phyloP scores from a whole-genome alignment of 2,113 vertebrate species.

The Chaetops frenatus region DNA sequence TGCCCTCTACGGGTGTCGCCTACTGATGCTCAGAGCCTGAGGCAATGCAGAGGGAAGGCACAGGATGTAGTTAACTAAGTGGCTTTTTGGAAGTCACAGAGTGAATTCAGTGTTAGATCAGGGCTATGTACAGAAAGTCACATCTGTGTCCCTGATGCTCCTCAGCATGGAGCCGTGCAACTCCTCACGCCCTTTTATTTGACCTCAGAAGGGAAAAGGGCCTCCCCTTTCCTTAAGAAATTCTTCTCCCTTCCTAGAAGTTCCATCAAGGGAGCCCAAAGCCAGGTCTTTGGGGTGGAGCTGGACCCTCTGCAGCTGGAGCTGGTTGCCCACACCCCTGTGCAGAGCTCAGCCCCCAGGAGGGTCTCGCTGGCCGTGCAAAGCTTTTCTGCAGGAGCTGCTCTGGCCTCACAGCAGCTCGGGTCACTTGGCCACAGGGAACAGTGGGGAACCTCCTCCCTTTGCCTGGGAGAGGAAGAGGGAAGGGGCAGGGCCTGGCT shows the following conservation, averaged over 20 bases:
- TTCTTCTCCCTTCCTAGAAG: background rate
- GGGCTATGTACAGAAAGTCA: background rate
- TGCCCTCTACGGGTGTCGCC: background rate
- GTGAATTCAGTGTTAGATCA: background rate
- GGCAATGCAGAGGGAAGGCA: background rate
- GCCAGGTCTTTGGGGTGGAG: background rate
- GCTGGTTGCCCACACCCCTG: background rate
- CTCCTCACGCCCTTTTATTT: background rate
- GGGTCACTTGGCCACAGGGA: background rate
- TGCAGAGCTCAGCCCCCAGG: background rate
- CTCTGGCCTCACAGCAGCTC: background rate
- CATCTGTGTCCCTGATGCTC: slow-evolving; percentile 5
- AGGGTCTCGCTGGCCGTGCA: accelerated
- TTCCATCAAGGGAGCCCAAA: background rate
- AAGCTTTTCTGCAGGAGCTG: background rate
- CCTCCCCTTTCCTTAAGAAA: background rate
- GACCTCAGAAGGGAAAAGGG: background rate
- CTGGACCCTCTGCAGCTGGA: background rate
- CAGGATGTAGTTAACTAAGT: background rate
- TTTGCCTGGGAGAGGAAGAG: background rate
- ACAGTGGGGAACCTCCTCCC: background rate
- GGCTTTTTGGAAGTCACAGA: background rate
- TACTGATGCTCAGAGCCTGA: background rate
- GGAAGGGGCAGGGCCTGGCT: background rate
- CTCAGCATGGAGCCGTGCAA: background rate